Conservation (phyloP, 1,140 invertebrate species). For the Euura saliciscinereae region DNA sequence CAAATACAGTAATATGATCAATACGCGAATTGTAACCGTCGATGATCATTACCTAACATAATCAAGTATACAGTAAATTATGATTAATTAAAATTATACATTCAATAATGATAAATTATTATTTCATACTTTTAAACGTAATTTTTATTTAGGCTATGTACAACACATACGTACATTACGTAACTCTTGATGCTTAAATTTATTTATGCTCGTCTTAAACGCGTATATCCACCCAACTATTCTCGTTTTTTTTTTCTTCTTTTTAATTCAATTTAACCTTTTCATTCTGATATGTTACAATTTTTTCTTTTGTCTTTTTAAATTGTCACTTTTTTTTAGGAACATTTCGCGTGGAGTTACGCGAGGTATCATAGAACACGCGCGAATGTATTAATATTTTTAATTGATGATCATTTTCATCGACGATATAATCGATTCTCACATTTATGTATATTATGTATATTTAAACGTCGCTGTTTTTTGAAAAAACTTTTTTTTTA, state of each 20-base stretch:
- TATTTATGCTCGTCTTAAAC: conserved; percentile 50
- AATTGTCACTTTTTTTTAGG: conserved; percentile 59
- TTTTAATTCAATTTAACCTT: conserved; percentile 30
- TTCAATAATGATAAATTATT: too few species aligned
- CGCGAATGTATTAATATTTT: conserved; percentile 13
- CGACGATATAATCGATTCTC: not conserved
- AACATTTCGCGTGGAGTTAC: conserved; percentile 55
- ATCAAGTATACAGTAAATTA: too few species aligned
- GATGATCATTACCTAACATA: too few species aligned
- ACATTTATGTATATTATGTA: conserved; percentile 4
- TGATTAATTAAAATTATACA: too few species aligned
- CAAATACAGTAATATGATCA: too few species aligned
- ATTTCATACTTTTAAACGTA: conserved; percentile 53
- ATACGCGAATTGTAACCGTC: too few species aligned
- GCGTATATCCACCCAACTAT: conserved; percentile 18
- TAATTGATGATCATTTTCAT: conserved; percentile 30
- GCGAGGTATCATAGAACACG: conserved; percentile 44
- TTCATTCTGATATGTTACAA: conserved; percentile 55
- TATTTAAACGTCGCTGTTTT: conserved; percentile 23
- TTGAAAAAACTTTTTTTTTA: conserved; percentile 13
- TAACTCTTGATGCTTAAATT: conserved; percentile 54
- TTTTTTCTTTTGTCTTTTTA: conserved; percentile 45
- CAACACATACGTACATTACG: conserved; percentile 62
- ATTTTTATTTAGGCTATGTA: conserved; percentile 61
- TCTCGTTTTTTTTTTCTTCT: not conserved